These are phyloP conservation scores for Bactericera cockerelli DNA, from an alignment of 1,140 invertebrate species.

Conservation along the genomic window DNA sequence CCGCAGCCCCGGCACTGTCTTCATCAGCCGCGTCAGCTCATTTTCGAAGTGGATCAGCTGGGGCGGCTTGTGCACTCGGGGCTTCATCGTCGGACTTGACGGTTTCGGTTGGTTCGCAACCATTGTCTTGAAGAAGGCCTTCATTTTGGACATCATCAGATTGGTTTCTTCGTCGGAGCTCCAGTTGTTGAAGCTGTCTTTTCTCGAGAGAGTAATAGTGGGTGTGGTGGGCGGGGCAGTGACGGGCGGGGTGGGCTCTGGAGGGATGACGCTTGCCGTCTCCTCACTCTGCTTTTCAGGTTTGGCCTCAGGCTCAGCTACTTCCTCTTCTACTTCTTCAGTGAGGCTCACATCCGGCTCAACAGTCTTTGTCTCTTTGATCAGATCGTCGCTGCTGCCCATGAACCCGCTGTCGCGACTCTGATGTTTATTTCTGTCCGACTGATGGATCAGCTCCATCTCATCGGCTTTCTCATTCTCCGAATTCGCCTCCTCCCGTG, in stretches of 20 bases:
- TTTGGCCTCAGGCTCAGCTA: conserved; percentile 15
- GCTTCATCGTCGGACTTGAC: conserved; percentile 17
- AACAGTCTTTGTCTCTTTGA: conserved; percentile 42
- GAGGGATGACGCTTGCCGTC: background rate
- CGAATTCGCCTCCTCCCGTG: conserved; percentile 35
- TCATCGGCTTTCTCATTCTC: conserved; percentile 33
- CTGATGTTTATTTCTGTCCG: conserved; percentile 44
- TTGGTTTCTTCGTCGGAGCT: conserved; percentile 86
- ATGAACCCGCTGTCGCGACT: conserved; percentile 74
- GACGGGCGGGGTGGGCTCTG: background rate
- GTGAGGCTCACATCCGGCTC: conserved; percentile 23
- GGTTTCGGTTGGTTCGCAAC: conserved; percentile 36
- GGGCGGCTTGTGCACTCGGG: conserved; percentile 43
- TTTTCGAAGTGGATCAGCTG: conserved; percentile 76
- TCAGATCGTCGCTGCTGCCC: conserved; percentile 69
- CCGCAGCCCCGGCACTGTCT: conserved; percentile 74
- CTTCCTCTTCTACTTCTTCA: conserved; percentile 16
- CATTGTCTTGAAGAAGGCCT: conserved; percentile 78
- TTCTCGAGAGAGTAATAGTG: conserved; percentile 42
- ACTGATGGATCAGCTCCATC: conserved; percentile 8
- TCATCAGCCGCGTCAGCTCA: conserved; percentile 76
- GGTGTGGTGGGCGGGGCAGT: conserved; percentile 17
- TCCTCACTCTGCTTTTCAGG: background rate
- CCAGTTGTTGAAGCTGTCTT: conserved; percentile 86
- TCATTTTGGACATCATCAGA: conserved; percentile 86